Conservation (phyloP, 1,140 invertebrate genomes). For the Drosophila pseudoananassae region DNA sequence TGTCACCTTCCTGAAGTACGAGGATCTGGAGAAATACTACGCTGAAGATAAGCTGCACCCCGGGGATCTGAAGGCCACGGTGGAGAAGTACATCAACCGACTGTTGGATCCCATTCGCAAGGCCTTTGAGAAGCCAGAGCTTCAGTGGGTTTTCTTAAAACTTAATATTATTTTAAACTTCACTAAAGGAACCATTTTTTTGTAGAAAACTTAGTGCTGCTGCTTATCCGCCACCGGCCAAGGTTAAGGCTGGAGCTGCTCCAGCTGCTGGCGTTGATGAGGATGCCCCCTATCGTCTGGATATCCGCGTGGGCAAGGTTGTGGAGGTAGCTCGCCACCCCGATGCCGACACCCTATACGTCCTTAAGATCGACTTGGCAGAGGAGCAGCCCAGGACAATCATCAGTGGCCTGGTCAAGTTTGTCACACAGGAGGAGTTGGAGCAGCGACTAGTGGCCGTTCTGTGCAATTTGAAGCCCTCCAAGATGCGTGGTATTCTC, state of each 20-base stretch:
- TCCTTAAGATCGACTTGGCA: conserved; percentile 95
- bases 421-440: conserved; percentile 95
- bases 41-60: conserved; percentile 94
- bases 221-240: conserved; percentile 92
- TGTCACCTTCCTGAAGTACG: conserved; percentile 89
- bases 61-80: conserved; percentile 94
- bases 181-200: not conserved
- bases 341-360: conserved; percentile 97
- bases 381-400: conserved; percentile 90
- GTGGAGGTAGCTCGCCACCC: conserved; percentile 96
- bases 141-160: conserved; percentile 86
- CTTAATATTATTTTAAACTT: not conserved
- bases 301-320: conserved; percentile 97
- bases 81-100: conserved; percentile 93
- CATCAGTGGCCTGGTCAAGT: conserved; percentile 95
- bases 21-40: conserved; percentile 91
- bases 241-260: conserved; percentile 85
- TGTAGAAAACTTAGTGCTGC: conserved; percentile 85
- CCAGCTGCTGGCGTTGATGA: conserved; percentile 85
- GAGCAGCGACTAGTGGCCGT: conserved; percentile 93
- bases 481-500: conserved; percentile 95
- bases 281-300: conserved; percentile 89
- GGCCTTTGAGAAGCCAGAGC: conserved; percentile 91
- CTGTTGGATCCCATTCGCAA: conserved; percentile 95
- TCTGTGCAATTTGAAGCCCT: conserved; percentile 96